Conservation (phyloP, 2,888 invertebrate genomes). For the Oeneis ivallda region DNA sequence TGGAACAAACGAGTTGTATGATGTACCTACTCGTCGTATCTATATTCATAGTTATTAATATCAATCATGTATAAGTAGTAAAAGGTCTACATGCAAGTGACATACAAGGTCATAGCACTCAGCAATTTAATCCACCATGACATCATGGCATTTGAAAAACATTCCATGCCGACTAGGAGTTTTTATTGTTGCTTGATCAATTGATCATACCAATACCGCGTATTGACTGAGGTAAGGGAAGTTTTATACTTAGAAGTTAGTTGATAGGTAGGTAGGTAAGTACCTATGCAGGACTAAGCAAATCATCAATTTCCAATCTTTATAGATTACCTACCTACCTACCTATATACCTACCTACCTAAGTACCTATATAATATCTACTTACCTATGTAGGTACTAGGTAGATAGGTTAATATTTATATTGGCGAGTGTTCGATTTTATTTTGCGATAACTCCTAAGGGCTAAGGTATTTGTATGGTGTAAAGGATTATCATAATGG, state of each 20-base stretch:
- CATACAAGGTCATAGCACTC: slow-evolving; percentile 69
- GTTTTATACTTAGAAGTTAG: too few species aligned
- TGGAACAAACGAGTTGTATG: slow-evolving; percentile 24
- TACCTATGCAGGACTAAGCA: too few species aligned
- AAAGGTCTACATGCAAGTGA: slow-evolving; percentile 47
- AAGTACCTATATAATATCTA: too few species aligned
- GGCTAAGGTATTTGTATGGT: too few species aligned
- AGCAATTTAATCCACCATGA: slow-evolving; percentile 77
- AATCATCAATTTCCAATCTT: too few species aligned
- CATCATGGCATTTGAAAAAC: slow-evolving; percentile 74
- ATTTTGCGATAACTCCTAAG: too few species aligned
- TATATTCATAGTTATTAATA: slow-evolving; percentile 32
- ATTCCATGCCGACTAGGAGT: slow-evolving; percentile 65
- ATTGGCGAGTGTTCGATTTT: too few species aligned
- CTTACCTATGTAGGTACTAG: too few species aligned
- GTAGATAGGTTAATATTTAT: too few species aligned
- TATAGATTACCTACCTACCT: background rate
- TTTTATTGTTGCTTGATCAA: slow-evolving; percentile 55
- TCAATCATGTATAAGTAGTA: slow-evolving; percentile 38
- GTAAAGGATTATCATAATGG: too few species aligned
- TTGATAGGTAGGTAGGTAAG: too few species aligned
- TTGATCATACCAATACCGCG: slow-evolving; percentile 12
- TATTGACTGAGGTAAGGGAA: background rate
- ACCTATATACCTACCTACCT: too few species aligned
- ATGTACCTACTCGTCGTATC: slow-evolving; percentile 8